Percentiles rank a stretch among this genome's conserved stretches.
Conservation (phyloP, 2,888 invertebrate genomes). For the Anagyrus pseudococci region DNA sequence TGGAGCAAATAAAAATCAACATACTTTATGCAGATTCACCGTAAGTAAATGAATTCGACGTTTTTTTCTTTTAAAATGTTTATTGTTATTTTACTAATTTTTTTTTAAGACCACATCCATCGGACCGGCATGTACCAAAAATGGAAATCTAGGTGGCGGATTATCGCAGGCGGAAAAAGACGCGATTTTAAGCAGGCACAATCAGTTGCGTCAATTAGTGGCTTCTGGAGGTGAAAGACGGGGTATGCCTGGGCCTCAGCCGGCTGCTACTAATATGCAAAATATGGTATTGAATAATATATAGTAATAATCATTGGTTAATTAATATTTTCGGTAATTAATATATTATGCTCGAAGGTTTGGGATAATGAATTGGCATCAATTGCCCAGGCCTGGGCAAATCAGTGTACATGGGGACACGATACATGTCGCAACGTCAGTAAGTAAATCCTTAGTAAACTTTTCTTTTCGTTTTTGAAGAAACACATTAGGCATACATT, state of each 20-base stretch:
- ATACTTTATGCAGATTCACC: background rate
- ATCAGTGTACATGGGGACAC: constrained; percentile 58
- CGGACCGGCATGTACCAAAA: background rate
- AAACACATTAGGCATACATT: constrained; percentile 48
- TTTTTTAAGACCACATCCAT: background rate
- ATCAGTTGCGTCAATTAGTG: constrained; percentile 37
- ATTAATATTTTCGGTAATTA: background rate
- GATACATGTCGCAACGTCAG: constrained; percentile 58
- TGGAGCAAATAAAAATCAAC: background rate
- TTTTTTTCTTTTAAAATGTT: background rate
- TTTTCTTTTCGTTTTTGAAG: constrained; percentile 57
- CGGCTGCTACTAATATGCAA: constrained; percentile 39
- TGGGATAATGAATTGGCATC: constrained; percentile 49
- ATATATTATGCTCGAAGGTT: background rate
- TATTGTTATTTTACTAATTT: background rate
- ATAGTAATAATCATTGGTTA: background rate
- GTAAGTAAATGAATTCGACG: background rate
- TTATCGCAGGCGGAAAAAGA: constrained; percentile 15
- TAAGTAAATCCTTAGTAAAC: constrained; percentile 36
- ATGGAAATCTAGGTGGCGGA: background rate
- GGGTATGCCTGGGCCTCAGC: constrained; percentile 45
- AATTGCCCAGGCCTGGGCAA: constrained; percentile 61
- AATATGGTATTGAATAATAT: constrained; percentile 35
- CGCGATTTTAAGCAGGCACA: constrained; percentile 36
- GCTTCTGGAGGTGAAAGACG: constrained; percentile 41